Evolutionary conservation across 2,888 invertebrate genomes (phyloP), one percentile per base, ranked within the genome.

Genomic region (Platycnemis pennipes): DNA sequence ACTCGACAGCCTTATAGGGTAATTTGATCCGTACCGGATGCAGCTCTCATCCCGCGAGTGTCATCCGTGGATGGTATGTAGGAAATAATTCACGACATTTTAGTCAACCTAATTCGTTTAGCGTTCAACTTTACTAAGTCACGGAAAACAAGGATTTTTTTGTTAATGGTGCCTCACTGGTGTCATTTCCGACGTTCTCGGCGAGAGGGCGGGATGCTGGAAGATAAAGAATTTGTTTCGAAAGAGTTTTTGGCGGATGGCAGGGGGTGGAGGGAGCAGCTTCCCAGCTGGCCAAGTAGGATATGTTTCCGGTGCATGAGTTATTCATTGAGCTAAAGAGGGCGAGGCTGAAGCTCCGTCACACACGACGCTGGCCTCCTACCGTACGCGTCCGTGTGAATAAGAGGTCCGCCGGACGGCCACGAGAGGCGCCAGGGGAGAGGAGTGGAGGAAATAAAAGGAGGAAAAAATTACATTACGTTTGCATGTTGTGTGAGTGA

Each of bases 321-420:
- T 91, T 69, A 91, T 91, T 91, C 63, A 91, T 69, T 77, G 77
- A 37, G 77, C 77, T 77, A 37, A 77, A 77, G 77, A 77, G 77
- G 37, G 77, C 77, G 77, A 77, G 77, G 77, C 37, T 37, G 77
- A 26, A 63, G 63, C 77, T 77, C 77, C 37, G 31, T 77, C 31
- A 77, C 77, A 31, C 49, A 19, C 49, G 49, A 3, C 77, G 31
- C 77, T 31, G 31, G 37, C 31, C 13, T 8, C 26, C 31, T 37
- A 77, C 37, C 7, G 53, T 53, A n/a, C n/a, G 63, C n/a, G 63
- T 63, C 26, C 26, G 63, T 63, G 77, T 77, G 77, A 37, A 11
- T 31, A 77, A 37, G 37, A 77, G 37, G 77, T 77, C 37, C 77
- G 37, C 77, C 13, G 11, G 13, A 37, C 77, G 37, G 77, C 77